Evolutionary conservation across 2,113 vertebrate genomes (phyloP), one percentile per base, ranked within the genome.

Genomic region (Labrus mixtus): DNA sequence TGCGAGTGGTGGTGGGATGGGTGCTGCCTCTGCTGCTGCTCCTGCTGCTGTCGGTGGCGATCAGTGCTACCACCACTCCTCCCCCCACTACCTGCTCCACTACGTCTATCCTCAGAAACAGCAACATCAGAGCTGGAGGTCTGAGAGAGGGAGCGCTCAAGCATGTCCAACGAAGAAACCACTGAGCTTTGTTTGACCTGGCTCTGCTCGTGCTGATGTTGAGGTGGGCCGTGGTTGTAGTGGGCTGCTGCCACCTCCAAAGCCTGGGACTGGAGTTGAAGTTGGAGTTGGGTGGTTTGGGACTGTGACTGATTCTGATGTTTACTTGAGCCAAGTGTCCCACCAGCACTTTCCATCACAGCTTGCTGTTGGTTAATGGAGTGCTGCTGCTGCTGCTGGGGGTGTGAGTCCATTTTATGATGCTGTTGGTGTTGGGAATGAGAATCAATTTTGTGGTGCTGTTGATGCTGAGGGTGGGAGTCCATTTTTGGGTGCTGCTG

Each of bases 261-360:
- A 53, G 95, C 95, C 68, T 97, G 95, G 15, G 94, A 95, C 90
- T 96, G 95, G 41, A 96, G 93, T 41, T 96, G 96, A 39, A 96
- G 93, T 87, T 96, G 96, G 11, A 96, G 92, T 85, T 96, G 96
- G 1, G 96, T 96, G 12, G 96, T 93, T 41, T 95, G 81, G 1
- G 95, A 90, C 73, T 96, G 95, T 0, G 92, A 87, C 74, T 94
- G 95, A n/a, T 81, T 62, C 55, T 89, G 88, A 46, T 93, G 92
- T 72, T 93, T 93, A 53, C 78, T 88, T 0, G 92, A 76, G 39
- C 93, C 88, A 15, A 93, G 84, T 48, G 90, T 74, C 7, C 91
- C 93, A 11, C 87, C 90, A 10, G 90, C 87, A n/a, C 89, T 85
- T 16, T 94, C 93, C 92, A 95, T 92, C n/a, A 93, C 91, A 43